A percentile compares a stretch with the other conserved stretches of the same genome.
Conservation (phyloP, 1,140 invertebrate genomes). For the Papilio machaon region DNA sequence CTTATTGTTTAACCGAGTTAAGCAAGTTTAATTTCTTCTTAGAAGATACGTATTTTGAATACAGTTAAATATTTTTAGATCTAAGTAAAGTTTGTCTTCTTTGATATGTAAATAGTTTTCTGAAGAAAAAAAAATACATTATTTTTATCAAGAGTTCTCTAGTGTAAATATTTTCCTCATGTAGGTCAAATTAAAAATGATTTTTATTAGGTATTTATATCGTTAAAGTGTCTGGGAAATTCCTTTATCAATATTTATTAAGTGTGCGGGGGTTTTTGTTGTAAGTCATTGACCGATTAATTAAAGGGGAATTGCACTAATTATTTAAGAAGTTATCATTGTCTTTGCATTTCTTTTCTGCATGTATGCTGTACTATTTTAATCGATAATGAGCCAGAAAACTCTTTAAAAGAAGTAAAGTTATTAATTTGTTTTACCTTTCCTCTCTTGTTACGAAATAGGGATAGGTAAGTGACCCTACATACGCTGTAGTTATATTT, state of each 20-base stretch:
- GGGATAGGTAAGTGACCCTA: no score
- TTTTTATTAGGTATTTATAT: not conserved
- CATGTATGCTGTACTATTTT: no score
- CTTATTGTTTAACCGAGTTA: not conserved
- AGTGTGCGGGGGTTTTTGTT: not conserved
- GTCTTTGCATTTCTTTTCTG: not conserved
- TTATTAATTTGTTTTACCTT: no score
- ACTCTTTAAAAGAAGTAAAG: no score
- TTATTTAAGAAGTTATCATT: not conserved
- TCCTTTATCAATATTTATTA: not conserved
- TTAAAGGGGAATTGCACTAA: slow-evolving; percentile 1
- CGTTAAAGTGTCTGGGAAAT: not conserved
- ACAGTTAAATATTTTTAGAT: no score
- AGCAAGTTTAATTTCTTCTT: not conserved
- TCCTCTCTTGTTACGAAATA: no score
- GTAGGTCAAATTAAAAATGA: slow-evolving; percentile 3
- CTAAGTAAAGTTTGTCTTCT: no score
- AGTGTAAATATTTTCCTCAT: not conserved
- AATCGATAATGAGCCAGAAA: no score
- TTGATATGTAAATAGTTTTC: no score
- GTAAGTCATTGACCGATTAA: slow-evolving; percentile 1
- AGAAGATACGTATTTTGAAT: not conserved
- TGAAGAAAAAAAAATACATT: no score
- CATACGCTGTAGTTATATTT: no score
- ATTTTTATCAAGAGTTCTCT: not conserved